Base-by-base conservation (phyloP, 2,888 invertebrate genomes). In the Sepioteuthis lessoniana region DNA sequence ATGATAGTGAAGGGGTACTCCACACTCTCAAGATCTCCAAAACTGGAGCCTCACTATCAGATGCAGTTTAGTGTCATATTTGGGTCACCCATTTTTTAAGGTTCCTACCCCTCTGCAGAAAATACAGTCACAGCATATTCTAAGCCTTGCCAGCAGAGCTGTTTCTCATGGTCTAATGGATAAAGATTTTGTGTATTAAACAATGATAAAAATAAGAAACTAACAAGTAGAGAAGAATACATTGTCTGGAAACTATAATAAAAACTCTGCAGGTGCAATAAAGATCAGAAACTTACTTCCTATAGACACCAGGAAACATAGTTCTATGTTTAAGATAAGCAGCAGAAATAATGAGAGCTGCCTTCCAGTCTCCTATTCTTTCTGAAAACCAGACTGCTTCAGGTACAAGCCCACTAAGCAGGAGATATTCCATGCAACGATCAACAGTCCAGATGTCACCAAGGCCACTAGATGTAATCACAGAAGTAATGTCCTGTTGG, bases 331-430 rank as follows among this genome's bases (percentile, higher is more conserved):
- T 94, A 19, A 94, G 93, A 94, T 96, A 96, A 19, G 96, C 96
- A 16, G 96, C 96, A 76, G 96, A 96, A 60, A 97, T 94, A 47
- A 96, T 95, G 93, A 96, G 96, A 16, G 96, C 96, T 7, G 97
- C 96, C 94, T 97, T 97, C 97, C 97, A 97, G 95, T 97, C 97
- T 4, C 97, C 97, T 95, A 97, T 96, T 92, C 95, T 95, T 90
- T 96, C 95, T 28, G 97, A 96, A 94, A 97, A 96, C 97, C 97
- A 97, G 38, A 96, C 96, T 19, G 97, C 97, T 95, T 97, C 97
- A 94, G 96, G 96, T 0, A 97, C 95, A 55, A 97, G 96, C 0
- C 97, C 97, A 94, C 96, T 95, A 50, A 97, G 95, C 90, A 97
- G 95, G 94, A 97, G 96, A 95, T 97, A 97, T 94, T 97, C 96